Conservation (phyloP, 1,140 invertebrate genomes). For the Argopecten irradians region DNA sequence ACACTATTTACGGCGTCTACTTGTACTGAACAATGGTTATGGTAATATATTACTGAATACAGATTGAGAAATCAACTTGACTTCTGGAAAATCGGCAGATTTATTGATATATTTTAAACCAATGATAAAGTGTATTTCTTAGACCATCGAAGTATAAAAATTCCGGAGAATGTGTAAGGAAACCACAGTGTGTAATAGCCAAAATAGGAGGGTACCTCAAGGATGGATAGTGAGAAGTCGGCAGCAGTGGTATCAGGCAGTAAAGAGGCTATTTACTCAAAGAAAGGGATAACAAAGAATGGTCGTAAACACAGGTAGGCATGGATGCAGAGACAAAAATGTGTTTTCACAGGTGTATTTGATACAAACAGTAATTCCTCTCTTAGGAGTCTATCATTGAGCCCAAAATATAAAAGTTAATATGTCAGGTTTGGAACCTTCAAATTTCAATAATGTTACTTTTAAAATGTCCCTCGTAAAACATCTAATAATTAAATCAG, state of each 20-base stretch:
- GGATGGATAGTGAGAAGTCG: background rate
- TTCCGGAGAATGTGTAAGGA: background rate
- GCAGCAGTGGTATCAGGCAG: background rate
- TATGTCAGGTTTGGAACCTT: no score
- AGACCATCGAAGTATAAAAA: no score
- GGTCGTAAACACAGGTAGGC: background rate
- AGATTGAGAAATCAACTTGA: background rate
- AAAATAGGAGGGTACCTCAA: background rate
- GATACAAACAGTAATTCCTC: no score
- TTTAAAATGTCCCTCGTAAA: no score
- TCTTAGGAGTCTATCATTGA: no score
- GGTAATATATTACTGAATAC: background rate
- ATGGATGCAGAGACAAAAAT: no score
- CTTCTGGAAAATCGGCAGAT: background rate
- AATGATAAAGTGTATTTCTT: background rate
- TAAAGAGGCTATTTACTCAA: background rate
- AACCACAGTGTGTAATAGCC: background rate
- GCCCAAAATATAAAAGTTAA: no score
- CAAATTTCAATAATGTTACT: no score
- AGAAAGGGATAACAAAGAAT: background rate
- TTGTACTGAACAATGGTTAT: background rate
- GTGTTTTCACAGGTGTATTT: no score
- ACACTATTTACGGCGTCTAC: background rate
- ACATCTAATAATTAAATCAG: no score
- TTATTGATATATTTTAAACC: background rate